These are phyloP conservation scores for cat (Felis catus) DNA, from an alignment of 2,113 vertebrate genomes.

Conservation along the genomic window DNA sequence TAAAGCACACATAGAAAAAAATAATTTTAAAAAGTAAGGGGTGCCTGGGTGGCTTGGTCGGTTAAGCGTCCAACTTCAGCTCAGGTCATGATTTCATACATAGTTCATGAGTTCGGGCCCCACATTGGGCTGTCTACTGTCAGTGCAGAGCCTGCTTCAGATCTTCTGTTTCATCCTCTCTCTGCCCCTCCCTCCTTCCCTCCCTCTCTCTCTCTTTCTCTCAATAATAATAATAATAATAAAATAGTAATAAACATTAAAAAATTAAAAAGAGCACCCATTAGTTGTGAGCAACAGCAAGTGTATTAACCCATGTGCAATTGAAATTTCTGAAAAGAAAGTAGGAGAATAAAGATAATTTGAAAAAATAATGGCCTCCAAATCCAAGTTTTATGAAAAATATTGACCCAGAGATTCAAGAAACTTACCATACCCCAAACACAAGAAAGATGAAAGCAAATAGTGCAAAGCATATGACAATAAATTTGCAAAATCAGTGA, in stretches of 20 bases:
- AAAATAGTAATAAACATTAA: no score
- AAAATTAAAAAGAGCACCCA: background rate
- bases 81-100: no score
- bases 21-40: background rate
- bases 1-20: background rate
- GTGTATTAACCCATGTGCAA: background rate
- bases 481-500: background rate
- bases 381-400: background rate
- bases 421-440: background rate
- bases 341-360: background rate
- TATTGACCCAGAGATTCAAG: background rate
- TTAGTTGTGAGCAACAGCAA: background rate
- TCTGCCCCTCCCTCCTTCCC: no score
- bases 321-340: background rate
- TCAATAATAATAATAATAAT: no score
- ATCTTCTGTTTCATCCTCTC: no score
- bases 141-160: no score
- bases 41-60: no score
- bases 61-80: no score
- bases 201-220: no score
- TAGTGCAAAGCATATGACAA: background rate
- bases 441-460: background rate
- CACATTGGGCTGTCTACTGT: no score
- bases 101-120: no score
- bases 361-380: background rate